Evolutionary conservation across 1,140 invertebrate genomes (phyloP), one percentile per base, ranked within the genome.

Genomic region (Notospermus geniculatus): DNA sequence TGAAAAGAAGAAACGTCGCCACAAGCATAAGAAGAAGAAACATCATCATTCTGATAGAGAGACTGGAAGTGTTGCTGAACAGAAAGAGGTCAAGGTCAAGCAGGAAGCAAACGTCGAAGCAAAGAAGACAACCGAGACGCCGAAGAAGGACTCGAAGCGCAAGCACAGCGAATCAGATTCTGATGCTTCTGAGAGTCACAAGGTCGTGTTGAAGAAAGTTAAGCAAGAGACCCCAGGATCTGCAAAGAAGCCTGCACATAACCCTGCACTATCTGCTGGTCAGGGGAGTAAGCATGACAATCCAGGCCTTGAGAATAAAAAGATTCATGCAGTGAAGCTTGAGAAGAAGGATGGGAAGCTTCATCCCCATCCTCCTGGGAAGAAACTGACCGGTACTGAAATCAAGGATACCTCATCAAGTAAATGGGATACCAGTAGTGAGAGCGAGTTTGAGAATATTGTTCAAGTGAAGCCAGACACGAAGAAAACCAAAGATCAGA

Each of bases 391-490:
- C 4, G 32, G 32, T 36, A 4, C 32, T 36, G 46, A 27, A 23
- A 50, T 50, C 4, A 50, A 50, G 25, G 46, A 50, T 50, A 50
- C 46, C 9, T 19, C 46, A 23, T 19, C 25, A n/a, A 23, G 19
- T 23, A 50, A 50, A 27, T 50, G 46, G 46, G 46, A 50, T 50
- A 50, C 46, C 4, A 50, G 32, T 36, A 36, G 46, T 50, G 46
- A 50, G 4, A 50, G 46, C n/a, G 46, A 50, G 25, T 19, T 50
- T 5, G 46, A 50, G 25, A 50, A 5, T 4, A 19, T 50, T 5
- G 4, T 50, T 19, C n/a, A 50, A n/a, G 46, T 23, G 4, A 27
- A 50, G n/a, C 46, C 46, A 23, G 46, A 50, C 25, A 50, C n/a
- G 25, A 50, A 50, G 46, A 50, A 50, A 50, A n/a, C 46, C n/a